phyloP scores from a whole-genome alignment of 2,113 vertebrate species.

The Megatriorchis doriae region DNA sequence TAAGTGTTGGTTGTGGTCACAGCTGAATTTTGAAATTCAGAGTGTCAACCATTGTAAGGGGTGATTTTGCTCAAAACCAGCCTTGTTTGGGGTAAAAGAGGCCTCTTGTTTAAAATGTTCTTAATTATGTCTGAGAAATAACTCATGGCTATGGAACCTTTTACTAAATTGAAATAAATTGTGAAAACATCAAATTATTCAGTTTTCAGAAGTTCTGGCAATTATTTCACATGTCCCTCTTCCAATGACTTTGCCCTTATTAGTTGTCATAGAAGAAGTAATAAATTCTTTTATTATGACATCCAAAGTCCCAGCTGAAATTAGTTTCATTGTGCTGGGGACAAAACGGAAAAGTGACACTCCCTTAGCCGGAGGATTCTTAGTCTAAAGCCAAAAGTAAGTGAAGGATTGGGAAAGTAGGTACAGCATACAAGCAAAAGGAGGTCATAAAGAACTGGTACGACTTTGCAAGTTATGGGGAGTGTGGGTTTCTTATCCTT shows the following conservation, averaged over 20 bases:
- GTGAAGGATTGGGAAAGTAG: slow-evolving; percentile 31
- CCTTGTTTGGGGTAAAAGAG: slow-evolving; percentile 40
- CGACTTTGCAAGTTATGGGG: neutral
- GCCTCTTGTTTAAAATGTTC: slow-evolving; percentile 55
- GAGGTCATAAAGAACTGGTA: neutral
- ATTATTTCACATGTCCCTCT: slow-evolving; percentile 42
- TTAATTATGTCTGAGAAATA: slow-evolving; percentile 55
- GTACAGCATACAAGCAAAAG: neutral
- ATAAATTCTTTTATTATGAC: slow-evolving; percentile 61
- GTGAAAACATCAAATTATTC: slow-evolving; percentile 61
- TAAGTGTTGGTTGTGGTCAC: slow-evolving; percentile 19
- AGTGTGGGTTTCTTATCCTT: neutral
- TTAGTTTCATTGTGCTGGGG: slow-evolving; percentile 58
- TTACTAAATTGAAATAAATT: slow-evolving; percentile 63
- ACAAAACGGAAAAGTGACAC: slow-evolving; percentile 60
- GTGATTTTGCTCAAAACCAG: slow-evolving; percentile 37
- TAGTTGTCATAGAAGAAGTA: slow-evolving; percentile 57
- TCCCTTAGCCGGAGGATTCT: slow-evolving; percentile 45
- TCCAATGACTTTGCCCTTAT: slow-evolving; percentile 55
- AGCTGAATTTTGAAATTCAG: slow-evolving; percentile 23
- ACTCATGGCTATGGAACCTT: slow-evolving; percentile 58
- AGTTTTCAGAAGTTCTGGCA: slow-evolving; percentile 61
- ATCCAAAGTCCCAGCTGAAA: slow-evolving; percentile 44
- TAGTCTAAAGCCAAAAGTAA: slow-evolving; percentile 8
- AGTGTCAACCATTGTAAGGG: slow-evolving; percentile 35